phyloP scores from a whole-genome alignment of 1,140 invertebrate species.

The Ceratina japonica region DNA sequence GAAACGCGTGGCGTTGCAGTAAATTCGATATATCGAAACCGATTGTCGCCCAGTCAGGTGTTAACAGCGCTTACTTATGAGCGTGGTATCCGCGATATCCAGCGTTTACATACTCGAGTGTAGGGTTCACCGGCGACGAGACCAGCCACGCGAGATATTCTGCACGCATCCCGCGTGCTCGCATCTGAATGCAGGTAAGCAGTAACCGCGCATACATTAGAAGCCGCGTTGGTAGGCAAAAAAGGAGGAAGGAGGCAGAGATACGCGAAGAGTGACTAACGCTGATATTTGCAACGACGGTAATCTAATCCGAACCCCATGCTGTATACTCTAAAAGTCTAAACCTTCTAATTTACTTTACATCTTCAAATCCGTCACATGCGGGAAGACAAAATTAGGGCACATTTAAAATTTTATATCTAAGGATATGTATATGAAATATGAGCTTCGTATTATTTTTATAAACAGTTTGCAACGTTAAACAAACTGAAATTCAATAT shows the following conservation, averaged over 20 bases:
- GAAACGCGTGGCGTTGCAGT: background rate
- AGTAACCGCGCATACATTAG: slow-evolving; percentile 41
- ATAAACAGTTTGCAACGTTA: no score
- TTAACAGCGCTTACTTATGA: slow-evolving; percentile 47
- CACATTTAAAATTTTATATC: background rate
- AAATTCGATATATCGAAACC: slow-evolving; percentile 21
- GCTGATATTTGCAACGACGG: slow-evolving; percentile 36
- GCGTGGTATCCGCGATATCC: slow-evolving; percentile 36
- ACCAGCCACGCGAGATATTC: slow-evolving; percentile 37
- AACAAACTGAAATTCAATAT: no score
- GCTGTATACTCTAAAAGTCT: background rate
- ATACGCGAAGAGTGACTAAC: slow-evolving; percentile 54
- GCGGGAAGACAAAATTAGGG: background rate
- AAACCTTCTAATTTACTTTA: background rate
- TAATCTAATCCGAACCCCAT: slow-evolving; percentile 55
- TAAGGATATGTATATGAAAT: no score
- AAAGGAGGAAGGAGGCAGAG: background rate
- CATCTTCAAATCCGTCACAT: background rate
- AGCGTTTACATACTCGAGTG: slow-evolving; percentile 33
- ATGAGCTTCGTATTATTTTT: no score
- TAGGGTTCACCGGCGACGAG: slow-evolving; percentile 28
- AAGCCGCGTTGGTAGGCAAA: slow-evolving; percentile 32
- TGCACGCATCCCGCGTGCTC: slow-evolving; percentile 29
- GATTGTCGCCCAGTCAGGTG: slow-evolving; percentile 36
- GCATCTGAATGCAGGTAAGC: slow-evolving; percentile 45